Evolutionary conservation across 2,797 vertebrate species (phyloP).

Genomic region (Vireo griseus): DNA sequence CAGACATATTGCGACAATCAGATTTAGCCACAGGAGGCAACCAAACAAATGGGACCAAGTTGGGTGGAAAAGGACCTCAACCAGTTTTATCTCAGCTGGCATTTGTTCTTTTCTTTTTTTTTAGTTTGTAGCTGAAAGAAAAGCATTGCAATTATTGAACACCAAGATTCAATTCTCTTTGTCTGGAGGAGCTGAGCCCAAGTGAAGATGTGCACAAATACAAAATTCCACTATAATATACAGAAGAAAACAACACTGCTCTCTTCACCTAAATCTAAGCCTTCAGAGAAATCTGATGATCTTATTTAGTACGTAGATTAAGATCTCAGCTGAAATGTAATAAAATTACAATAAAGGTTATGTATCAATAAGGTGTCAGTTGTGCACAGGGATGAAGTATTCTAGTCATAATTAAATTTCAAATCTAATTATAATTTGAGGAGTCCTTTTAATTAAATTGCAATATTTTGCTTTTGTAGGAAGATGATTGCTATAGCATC

Average conservation of each 20-base stretch:
- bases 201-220: background rate
- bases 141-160: background rate
- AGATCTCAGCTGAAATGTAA: constrained; percentile 70
- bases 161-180: background rate
- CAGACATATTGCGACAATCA: background rate
- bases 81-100: background rate
- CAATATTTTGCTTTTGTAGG: constrained; percentile 74
- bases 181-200: background rate
- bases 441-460: constrained; percentile 77
- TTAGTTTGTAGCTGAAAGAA: background rate
- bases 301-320: constrained; percentile 70
- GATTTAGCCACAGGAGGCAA: background rate
- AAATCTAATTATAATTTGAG: constrained; percentile 78
- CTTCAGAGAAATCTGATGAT: constrained; percentile 57
- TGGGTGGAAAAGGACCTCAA: background rate
- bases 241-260: background rate
- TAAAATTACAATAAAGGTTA: constrained; percentile 75
- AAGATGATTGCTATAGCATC: constrained; percentile 72
- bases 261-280: constrained; percentile 24
- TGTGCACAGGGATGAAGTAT: constrained; percentile 68
- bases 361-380: constrained; percentile 71
- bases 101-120: background rate
- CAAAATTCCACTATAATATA: background rate
- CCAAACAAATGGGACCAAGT: background rate
- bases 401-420: constrained; percentile 78